Base-by-base conservation (phyloP, 2,888 invertebrate genomes). In the Seira musarum region DNA sequence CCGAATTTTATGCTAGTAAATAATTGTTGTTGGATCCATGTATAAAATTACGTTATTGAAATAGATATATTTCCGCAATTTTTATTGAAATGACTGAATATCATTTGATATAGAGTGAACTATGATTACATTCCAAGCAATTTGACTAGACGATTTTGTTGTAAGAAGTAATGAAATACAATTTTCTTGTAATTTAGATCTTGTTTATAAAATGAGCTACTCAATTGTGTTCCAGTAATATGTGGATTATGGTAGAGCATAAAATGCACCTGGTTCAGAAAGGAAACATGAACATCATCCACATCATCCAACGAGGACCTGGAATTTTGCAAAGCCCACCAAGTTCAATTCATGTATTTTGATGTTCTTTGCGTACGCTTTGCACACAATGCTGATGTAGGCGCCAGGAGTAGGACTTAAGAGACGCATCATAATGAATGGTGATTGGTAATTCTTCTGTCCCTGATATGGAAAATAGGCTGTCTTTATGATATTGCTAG, bases 321-420 rank as follows among this genome's bases (percentile, higher is more conserved):
- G 96, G 91, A 97, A 96, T 91, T 96, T 96, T 88, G 96, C 96
- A 87, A 95, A 95, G 88, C 97, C 97, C 89, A 95, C 93, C 90
- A 95, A 93, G 89, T 96, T 95, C 89, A 93, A 92, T 88, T 95
- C 93, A 90, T 96, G 93, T 90, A 96, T 96, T 86, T 92, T 88
- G 88, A 96, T 95, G 90, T 96, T 96, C 89, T 93, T 93, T 87
- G 96, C 96, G 95, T 95, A 96, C 88, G 96, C 95, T 91, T 95
- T 95, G 91, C 96, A 96, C 90, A 96, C 96, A 90, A 96, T 94
- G 91, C 96, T 96, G 91, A 96, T 95, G 88, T 96, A 91, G 61
- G 96, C 94, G 83, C 95, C 95, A 89, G 93, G 95, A 94, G 90
- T 92, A 72, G 95, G 95, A 88, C 92, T 92, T 89, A 94, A 94